Percentiles rank a stretch among this genome's conserved stretches.
Conservation (phyloP, 2,888 invertebrate genomes). For the Mythimna loreyi region DNA sequence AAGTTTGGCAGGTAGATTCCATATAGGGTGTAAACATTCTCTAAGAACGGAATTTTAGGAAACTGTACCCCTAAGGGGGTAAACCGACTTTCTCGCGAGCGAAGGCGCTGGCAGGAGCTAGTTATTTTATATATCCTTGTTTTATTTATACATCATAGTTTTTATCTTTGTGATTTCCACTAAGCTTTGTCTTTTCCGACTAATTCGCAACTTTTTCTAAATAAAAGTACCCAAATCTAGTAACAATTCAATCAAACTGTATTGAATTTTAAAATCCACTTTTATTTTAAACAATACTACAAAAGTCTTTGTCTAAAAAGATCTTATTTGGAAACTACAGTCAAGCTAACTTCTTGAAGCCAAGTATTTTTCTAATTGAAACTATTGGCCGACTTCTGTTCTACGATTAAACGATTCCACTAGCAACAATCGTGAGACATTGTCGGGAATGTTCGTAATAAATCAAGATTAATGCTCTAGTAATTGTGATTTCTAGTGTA, state of each 20-base stretch:
- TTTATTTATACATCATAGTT: not conserved
- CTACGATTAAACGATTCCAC: constrained; percentile 46
- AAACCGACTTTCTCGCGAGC: too few species aligned
- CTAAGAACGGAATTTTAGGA: too few species aligned
- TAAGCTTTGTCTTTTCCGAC: not conserved
- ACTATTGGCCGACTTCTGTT: constrained; percentile 46
- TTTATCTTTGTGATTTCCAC: not conserved
- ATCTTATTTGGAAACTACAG: constrained; percentile 28
- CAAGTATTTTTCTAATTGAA: constrained; percentile 46
- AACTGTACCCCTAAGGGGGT: too few species aligned
- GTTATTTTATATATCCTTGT: too few species aligned
- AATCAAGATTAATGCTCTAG: constrained; percentile 56
- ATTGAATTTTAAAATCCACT: not conserved
- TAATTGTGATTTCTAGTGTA: constrained; percentile 58
- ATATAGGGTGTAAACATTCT: too few species aligned
- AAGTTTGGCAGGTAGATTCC: too few species aligned
- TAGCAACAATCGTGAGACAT: constrained; percentile 24
- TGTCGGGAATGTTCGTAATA: constrained; percentile 47
- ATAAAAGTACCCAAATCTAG: not conserved
- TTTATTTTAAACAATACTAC: not conserved
- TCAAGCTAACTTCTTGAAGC: constrained; percentile 25
- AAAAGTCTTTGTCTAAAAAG: not conserved
- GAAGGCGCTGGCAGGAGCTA: too few species aligned
- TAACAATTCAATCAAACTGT: not conserved
- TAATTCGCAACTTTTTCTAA: not conserved